Percentiles rank a stretch among this genome's conserved stretches.
phyloP scores from a whole-genome alignment of 1,140 invertebrate genomes.

The Drosophila truncata region DNA sequence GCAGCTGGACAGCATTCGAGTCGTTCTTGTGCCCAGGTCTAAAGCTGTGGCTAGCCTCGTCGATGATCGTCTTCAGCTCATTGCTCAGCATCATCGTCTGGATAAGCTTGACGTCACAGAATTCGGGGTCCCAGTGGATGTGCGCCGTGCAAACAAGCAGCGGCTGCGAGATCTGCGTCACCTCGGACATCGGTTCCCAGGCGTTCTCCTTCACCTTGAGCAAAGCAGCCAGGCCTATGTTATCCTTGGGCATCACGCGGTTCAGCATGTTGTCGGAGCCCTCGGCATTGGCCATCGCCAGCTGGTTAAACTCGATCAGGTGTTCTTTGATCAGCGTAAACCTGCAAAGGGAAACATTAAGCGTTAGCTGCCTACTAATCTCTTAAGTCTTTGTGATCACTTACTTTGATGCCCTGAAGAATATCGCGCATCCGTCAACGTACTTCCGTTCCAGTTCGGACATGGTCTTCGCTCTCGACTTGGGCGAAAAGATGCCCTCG shows the following conservation, averaged over 20 bases:
- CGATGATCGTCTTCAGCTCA: slow-evolving; percentile 93
- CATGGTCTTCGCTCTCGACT: slow-evolving; percentile 99
- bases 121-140: slow-evolving; percentile 99
- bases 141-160: slow-evolving; percentile 98
- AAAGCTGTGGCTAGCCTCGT: slow-evolving; percentile 90
- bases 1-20: slow-evolving; percentile 94
- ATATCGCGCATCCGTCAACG: slow-evolving; percentile 99
- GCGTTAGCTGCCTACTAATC: neutral
- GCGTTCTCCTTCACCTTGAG: slow-evolving; percentile 97
- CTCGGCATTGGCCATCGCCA: slow-evolving; percentile 99
- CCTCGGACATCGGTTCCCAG: slow-evolving; percentile 94
- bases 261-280: slow-evolving; percentile 99
- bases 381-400: neutral
- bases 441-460: slow-evolving; percentile 97
- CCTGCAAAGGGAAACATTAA: slow-evolving; percentile 86
- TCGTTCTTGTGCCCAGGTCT: slow-evolving; percentile 89
- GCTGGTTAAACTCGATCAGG: slow-evolving; percentile 98
- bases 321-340: slow-evolving; percentile 98
- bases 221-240: slow-evolving; percentile 98
- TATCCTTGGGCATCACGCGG: slow-evolving; percentile 99
- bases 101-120: slow-evolving; percentile 99
- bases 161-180: slow-evolving; percentile 92
- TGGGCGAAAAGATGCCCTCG: slow-evolving; percentile 99
- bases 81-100: slow-evolving; percentile 99
- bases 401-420: slow-evolving; percentile 97